Evolutionary conservation across 2,113 vertebrate genomes (phyloP), one percentile per base, ranked within the genome.

Genomic region (Acrocephalus arundinaceus): DNA sequence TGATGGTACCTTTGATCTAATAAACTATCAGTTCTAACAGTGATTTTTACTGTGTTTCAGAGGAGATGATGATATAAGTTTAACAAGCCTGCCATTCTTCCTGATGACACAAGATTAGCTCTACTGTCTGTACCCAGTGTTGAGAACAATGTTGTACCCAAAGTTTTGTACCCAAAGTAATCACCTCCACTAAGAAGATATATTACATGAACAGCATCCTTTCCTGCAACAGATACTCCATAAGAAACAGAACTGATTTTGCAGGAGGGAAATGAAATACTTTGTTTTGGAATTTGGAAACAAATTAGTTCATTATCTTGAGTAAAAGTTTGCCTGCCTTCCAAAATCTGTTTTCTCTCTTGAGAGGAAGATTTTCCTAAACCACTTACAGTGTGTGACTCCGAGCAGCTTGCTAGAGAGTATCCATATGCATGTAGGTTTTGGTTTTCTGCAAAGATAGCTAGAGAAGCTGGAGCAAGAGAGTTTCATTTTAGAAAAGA

Each of bases 1-100:
- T 97, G 96, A 97, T 97, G 86, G 93, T 94, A 90, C 93, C 75
- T 97, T 97, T 77, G 74, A 95, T 97, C 95, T 97, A 97, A 97
- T 98, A 98, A 97, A 97, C 93, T 66, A 85, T 95, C 88, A 76
- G 73, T 94, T 97, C 95, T 97, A 96, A 94, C 96, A 91, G 94
- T 92, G 95, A 94, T 96, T 97, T 97, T 97, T 95, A 91, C 87
- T 93, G 83, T 96, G 85, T 97, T 98, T 97, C 93, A 91, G 71
- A 94, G 57, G 59, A 75, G 86, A 63, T 97, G 94, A 96, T 98
- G 89, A 94, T 96, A 95, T 22, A 96, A 97, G 75, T 97, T 97
- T 97, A 94, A 97, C 89, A 93, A 96, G 86, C 82, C 90, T 97
- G 57, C 78, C 24, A 19, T 96, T 97, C 70, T 97, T 95, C 75